phyloP scores from a whole-genome alignment of 1,140 invertebrate species.

The Papilio glaucus region DNA sequence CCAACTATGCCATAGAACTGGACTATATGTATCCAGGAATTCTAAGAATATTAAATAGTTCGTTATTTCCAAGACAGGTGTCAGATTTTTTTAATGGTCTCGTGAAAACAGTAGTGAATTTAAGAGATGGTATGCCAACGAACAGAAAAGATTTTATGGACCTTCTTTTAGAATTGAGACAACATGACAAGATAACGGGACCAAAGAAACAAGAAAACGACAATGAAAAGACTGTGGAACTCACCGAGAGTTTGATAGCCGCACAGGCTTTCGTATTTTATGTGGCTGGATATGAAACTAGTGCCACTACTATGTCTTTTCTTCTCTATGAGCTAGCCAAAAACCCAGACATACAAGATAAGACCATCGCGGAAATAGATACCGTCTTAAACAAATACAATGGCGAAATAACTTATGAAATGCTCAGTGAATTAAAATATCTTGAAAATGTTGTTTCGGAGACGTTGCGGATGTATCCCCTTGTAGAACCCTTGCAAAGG shows the following conservation, averaged over 20 bases:
- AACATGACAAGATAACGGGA: conserved; percentile 29
- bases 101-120: conserved; percentile 35
- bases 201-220: conserved; percentile 25
- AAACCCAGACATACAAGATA: conserved; percentile 64
- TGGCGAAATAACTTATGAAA: conserved; percentile 66
- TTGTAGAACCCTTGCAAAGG: conserved; percentile 72
- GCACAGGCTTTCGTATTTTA: conserved; percentile 69
- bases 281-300: conserved; percentile 62
- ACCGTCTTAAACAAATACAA: conserved; percentile 59
- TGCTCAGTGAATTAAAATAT: conserved; percentile 71
- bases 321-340: conserved; percentile 63
- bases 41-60: conserved; percentile 37
- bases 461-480: conserved; percentile 84
- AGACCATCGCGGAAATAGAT: conserved; percentile 57
- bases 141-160: conserved; percentile 49
- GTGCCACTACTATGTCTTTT: conserved; percentile 49
- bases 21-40: conserved; percentile 46
- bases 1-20: conserved; percentile 38
- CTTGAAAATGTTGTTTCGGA: conserved; percentile 56
- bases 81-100: conserved; percentile 40
- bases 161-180: conserved; percentile 60
- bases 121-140: conserved; percentile 42
- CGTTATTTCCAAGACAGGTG: conserved; percentile 36
- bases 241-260: conserved; percentile 60
- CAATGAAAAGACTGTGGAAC: conserved; percentile 32